Percentiles rank a stretch among this genome's conserved stretches.
Conservation (phyloP, 1,140 invertebrate species). For the Drosophila aff. region DNA sequence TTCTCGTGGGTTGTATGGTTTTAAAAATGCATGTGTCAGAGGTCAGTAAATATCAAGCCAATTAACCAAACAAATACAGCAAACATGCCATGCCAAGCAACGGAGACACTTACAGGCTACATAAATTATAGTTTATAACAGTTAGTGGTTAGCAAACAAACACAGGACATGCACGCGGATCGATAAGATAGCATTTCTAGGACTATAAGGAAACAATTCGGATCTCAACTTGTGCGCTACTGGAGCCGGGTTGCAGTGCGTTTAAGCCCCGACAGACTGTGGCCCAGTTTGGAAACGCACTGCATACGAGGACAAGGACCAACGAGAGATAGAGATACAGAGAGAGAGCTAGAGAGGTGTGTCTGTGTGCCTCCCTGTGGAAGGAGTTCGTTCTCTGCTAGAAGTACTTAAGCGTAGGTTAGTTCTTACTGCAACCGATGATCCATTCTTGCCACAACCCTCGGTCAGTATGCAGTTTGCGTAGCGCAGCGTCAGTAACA, state of each 20-base stretch:
- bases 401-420: constrained; percentile 15
- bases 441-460: constrained; percentile 98
- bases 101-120: constrained; percentile 28
- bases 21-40: constrained; percentile 33
- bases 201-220: constrained; percentile 8
- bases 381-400: constrained; percentile 8
- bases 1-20: constrained; percentile 24
- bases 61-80: constrained; percentile 30
- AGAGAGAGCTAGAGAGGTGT: neutral
- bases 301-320: constrained; percentile 36
- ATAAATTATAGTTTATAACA: constrained; percentile 13
- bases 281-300: constrained; percentile 29
- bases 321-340: constrained; percentile 4
- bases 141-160: constrained; percentile 6
- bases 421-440: constrained; percentile 92
- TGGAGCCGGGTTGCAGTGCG: constrained; percentile 26
- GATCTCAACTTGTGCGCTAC: constrained; percentile 17
- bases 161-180: constrained; percentile 27
- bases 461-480: constrained; percentile 92
- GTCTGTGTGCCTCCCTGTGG: neutral
- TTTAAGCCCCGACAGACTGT: too few species aligned
- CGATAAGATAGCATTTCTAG: constrained; percentile 20
- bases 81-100: constrained; percentile 26
- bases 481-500: constrained; percentile 75
- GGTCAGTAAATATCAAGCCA: constrained; percentile 27